Evolutionary conservation across 2,113 vertebrate species (phyloP), one percentile per base, ranked within the genome.

Genomic region (Lichenostomus cassidix): DNA sequence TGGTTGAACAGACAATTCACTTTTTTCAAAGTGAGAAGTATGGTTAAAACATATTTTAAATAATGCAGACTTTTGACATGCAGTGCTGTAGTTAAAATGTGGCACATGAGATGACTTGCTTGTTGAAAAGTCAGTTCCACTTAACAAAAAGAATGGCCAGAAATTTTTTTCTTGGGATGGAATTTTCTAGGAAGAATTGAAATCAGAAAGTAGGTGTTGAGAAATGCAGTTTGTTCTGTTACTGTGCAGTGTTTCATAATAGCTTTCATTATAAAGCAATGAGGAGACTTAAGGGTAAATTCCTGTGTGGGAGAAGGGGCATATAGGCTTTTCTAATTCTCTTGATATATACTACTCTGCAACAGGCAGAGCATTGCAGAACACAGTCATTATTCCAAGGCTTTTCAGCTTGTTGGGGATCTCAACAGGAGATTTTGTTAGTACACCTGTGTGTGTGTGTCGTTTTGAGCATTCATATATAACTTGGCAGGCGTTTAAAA

Each of bases 191-290:
- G 53, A 89, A 86, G 78, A 50, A 90, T 93, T 83, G 64, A 75
- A 92, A 92, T 87, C 56, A 96, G 85, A 92, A 96, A 83, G 92
- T 96, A 96, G 91, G 75, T 95, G 89, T 92, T 87, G 88, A 95
- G 73, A 96, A 97, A 96, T 97, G 88, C 64, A 69, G 42, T 78
- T 84, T 56, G 67, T 94, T 96, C 89, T 92, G 63, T 91, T 93
- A 74, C 90, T 94, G 73, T 94, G 86, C 47, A 63, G 52, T 71
- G 77, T 86, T 96, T 87, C 41, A 86, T 96, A 96, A 95, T 94
- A 87, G 93, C 37, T 91, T 94, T 83, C 96, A 90, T 95, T 94
- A 60, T 96, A 78, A 89, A 95, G 76, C 52, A 39, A 9, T 68
- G 90, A 83, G 73, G 82, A 89, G 67, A 90, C 68, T 93, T 89